Evolutionary conservation across 1,140 invertebrate species (phyloP), one percentile per base, ranked within the genome.

Genomic region (Anoplolepis gracilipes): DNA sequence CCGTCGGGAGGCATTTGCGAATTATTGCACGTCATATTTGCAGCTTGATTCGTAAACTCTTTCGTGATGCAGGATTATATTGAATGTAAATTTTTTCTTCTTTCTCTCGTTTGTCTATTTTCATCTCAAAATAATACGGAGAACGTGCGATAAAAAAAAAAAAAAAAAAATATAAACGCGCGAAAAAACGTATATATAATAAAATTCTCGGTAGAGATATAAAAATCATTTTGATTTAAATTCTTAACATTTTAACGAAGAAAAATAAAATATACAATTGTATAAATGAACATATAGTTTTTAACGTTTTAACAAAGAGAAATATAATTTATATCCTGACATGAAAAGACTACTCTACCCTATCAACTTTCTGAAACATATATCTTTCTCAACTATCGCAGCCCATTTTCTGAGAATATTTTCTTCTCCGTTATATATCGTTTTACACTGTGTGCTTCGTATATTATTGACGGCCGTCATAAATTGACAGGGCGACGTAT

Each of bases 391-490:
- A 16, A 73, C 11, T n/a, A 25, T 7, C 0, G 19, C 19, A 3
- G n/a, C 8, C 7, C 2, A 42, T 25, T 62, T 28, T 30, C 36
- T 36, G 25, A 1, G 13, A 11, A 19, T 30, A 62, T 62, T 62
- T 76, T 62, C 73, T n/a, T 42, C 11, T 8, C 5, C 36, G 0
- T 4, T 19, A 16, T 10, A 33, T 57, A 10, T 30, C 59, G 75
- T n/a, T 25, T 16, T 13, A 10, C 10, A 33, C n/a, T 16, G 46
- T 19, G 4, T 5, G 28, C 42, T 19, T 82, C 19, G n/a, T 59
- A 82, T n/a, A 70, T 72, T 81, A 82, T 72, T 73, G 78, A 73
- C 67, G 65, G 16, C 1, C 78, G 42, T 42, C 28, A 55, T 22
- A 82, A 79, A 82, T 73, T 82, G 78, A 82, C 36, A 82, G 36